These are phyloP conservation scores for Casuarius casuarius DNA, from an alignment of 2,113 vertebrate genomes.

Conservation along the genomic window DNA sequence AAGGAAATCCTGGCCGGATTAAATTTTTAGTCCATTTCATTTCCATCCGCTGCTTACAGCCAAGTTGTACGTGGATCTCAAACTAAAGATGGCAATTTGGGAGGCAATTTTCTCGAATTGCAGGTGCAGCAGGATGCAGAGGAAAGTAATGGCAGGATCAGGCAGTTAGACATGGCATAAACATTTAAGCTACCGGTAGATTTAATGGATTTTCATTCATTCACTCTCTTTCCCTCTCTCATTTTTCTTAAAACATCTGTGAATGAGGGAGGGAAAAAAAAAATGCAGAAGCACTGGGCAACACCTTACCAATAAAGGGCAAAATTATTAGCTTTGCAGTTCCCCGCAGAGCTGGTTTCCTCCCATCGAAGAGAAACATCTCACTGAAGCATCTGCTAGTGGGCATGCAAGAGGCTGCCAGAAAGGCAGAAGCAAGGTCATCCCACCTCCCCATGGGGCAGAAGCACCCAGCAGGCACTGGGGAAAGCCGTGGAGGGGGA, in stretches of 20 bases:
- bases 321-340: background rate
- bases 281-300: background rate
- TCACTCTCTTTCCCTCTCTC: background rate
- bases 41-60: constrained; percentile 32
- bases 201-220: constrained; percentile 58
- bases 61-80: constrained; percentile 42
- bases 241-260: background rate
- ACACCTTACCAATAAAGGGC: background rate
- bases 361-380: background rate
- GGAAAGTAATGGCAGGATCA: constrained; percentile 60
- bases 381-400: background rate
- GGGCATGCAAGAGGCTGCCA: background rate
- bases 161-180: constrained; percentile 50
- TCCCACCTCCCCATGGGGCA: background rate
- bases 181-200: constrained; percentile 8
- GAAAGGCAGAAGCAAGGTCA: background rate
- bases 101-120: constrained; percentile 71
- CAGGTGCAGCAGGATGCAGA: constrained; percentile 54
- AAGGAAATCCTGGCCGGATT: constrained; percentile 45
- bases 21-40: constrained; percentile 63
- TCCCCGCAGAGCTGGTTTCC: background rate
- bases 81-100: constrained; percentile 70
- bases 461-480: rapidly evolving
- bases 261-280: background rate
- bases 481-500: background rate